Percentiles rank a stretch among this genome's conserved stretches.
These are phyloP conservation scores for Chelidonichthys spinosus DNA, from an alignment of 2,797 vertebrate genomes.

Conservation along the genomic window DNA sequence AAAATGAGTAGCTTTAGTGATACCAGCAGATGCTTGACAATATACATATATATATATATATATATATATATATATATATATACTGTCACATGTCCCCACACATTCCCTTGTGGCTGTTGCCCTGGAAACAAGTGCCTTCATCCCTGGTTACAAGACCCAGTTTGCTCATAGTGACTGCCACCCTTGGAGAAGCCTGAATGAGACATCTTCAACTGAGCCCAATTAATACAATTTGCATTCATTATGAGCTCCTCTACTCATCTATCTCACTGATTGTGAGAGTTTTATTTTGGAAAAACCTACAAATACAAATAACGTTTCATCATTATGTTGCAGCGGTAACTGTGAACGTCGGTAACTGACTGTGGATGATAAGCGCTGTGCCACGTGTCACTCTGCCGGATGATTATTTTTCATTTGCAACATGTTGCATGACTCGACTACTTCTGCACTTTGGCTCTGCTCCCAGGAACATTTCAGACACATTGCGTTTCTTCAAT, in stretches of 20 bases:
- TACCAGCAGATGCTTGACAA: neutral
- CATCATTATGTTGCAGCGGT: neutral
- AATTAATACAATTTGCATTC: conserved; percentile 7
- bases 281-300: neutral
- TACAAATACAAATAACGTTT: neutral
- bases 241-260: neutral
- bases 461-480: neutral
- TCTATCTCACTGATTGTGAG: neutral
- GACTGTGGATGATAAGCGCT: neutral
- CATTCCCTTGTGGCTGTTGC: conserved; percentile 60
- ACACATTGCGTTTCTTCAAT: neutral
- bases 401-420: neutral
- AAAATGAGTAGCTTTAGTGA: neutral
- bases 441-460: neutral
- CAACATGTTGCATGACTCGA: neutral
- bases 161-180: conserved; percentile 45
- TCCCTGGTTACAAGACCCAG: conserved; percentile 59
- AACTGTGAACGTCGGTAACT: neutral
- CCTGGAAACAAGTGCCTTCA: conserved; percentile 69
- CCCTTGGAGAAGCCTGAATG: conserved; percentile 7
- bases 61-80: too few species aligned
- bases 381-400: neutral
- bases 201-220: conserved; percentile 37
- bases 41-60: too few species aligned
- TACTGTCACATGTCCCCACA: neutral